These are phyloP conservation scores for Isaurus tuberculatus DNA, from an alignment of 92 coral and sea anemone genomes.

Conservation along the genomic window DNA sequence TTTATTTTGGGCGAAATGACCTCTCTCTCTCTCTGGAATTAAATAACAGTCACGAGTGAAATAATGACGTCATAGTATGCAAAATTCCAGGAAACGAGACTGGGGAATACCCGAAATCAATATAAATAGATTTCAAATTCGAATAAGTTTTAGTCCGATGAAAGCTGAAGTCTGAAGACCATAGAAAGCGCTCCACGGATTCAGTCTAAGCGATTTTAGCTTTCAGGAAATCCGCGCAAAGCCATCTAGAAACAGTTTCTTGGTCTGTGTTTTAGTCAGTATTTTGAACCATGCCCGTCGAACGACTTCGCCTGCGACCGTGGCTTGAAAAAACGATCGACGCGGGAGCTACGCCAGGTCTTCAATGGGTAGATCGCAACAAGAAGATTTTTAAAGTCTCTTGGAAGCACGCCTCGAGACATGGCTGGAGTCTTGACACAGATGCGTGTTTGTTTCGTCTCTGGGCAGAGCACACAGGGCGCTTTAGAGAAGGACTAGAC, in stretches of 20 bases:
- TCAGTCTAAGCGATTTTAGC: not conserved
- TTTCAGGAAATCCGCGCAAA: not conserved
- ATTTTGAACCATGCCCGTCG: slow-evolving; percentile 80
- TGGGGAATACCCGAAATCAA: slow-evolving; percentile 65
- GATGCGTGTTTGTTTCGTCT: slow-evolving; percentile 91
- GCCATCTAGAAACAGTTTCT: not conserved
- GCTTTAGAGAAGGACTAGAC: slow-evolving; percentile 78
- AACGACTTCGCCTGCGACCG: slow-evolving; percentile 90
- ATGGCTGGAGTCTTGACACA: slow-evolving; percentile 81
- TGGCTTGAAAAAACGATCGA: slow-evolving; percentile 87
- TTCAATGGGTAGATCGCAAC: slow-evolving; percentile 83
- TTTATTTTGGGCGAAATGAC: slow-evolving; percentile 36
- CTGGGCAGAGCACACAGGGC: slow-evolving; percentile 96
- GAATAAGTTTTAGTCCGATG: not conserved
- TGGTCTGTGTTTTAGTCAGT: not conserved
- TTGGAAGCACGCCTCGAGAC: slow-evolving; percentile 99
- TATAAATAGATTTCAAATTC: not conserved
- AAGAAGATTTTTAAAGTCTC: slow-evolving; percentile 87
- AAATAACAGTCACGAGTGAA: slow-evolving; percentile 18
- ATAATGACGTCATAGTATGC: slow-evolving; percentile 54
- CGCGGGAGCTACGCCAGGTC: slow-evolving; percentile 74
- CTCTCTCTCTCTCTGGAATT: not conserved
- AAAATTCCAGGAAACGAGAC: slow-evolving; percentile 62
- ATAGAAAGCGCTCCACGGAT: not conserved
- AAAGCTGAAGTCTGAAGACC: not conserved